phyloP scores from a whole-genome alignment of 2,888 invertebrate genomes.

The Leptinotarsa peninsularis region DNA sequence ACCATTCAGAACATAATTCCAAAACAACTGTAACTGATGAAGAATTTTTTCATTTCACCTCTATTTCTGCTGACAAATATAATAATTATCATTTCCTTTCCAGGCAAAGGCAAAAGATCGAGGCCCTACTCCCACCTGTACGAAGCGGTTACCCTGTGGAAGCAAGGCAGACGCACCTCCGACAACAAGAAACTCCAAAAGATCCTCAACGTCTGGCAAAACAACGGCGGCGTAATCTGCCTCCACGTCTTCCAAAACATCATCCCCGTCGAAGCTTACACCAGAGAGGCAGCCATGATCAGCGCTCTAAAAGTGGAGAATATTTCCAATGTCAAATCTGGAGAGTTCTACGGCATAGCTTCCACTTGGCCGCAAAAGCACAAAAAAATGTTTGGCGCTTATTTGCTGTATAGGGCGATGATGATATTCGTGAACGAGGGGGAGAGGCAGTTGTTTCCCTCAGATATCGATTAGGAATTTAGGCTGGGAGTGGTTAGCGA shows the following conservation, averaged over 20 bases:
- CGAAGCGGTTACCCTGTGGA: constrained; percentile 82
- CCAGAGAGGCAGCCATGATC: constrained; percentile 94
- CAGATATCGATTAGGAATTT: constrained; percentile 70
- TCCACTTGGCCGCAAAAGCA: constrained; percentile 80
- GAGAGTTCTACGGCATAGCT: constrained; percentile 85
- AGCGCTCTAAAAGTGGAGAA: constrained; percentile 83
- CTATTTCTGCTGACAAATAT: not conserved
- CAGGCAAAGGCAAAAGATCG: constrained; percentile 80
- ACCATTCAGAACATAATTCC: too few species aligned
- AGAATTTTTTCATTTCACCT: too few species aligned
- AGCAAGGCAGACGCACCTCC: constrained; percentile 66
- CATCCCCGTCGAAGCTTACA: constrained; percentile 91
- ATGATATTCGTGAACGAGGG: constrained; percentile 88
- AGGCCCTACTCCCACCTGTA: constrained; percentile 92
- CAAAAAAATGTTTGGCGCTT: constrained; percentile 80
- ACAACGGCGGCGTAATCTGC: constrained; percentile 87
- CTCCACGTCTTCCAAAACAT: constrained; percentile 92
- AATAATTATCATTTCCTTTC: constrained; percentile 1
- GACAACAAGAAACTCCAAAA: constrained; percentile 75
- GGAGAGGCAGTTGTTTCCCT: constrained; percentile 86
- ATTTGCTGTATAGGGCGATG: constrained; percentile 84
- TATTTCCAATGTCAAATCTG: constrained; percentile 82
- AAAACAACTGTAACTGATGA: too few species aligned
- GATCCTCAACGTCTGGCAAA: constrained; percentile 90
- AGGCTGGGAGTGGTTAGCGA: too few species aligned